Evolutionary conservation across 2,113 vertebrate genomes (phyloP).

Genomic region (Typhlomys cinereus): DNA sequence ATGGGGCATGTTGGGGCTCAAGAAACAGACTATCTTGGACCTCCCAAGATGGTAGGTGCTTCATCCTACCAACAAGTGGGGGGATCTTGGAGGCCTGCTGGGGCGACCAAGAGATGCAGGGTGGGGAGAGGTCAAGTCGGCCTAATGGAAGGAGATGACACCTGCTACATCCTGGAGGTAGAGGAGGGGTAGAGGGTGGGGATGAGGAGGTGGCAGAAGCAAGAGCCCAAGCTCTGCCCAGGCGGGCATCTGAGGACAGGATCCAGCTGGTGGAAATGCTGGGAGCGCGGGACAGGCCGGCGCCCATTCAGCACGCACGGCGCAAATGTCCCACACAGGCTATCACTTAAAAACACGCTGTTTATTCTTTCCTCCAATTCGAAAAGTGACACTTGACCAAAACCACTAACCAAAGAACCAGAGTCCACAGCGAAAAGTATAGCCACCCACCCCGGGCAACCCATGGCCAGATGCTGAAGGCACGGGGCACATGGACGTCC

Average conservation of each 20-base stretch:
- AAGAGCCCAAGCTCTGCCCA: no score
- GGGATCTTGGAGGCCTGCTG: background rate
- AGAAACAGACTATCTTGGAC: no score
- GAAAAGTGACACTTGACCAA: background rate
- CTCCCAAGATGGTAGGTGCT: no score
- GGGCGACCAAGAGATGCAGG: background rate
- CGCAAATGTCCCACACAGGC: background rate
- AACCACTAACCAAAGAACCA: background rate
- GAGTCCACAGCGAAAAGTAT: background rate
- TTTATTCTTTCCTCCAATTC: conserved; percentile 62
- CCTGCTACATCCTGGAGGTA: no score
- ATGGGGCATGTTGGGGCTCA: no score
- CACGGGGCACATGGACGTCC: background rate
- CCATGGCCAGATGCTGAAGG: no score
- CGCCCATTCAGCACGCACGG: background rate
- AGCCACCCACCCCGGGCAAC: background rate
- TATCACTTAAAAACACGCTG: background rate
- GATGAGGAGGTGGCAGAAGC: no score
- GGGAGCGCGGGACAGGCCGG: no score
- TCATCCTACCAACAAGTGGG: no score
- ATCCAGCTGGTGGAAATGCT: no score
- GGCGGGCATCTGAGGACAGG: no score
- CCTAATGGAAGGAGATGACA: background rate
- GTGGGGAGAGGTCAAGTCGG: background rate
- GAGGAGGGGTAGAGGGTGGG: background rate